Percentiles rank a stretch among this genome's conserved stretches.
phyloP scores from a whole-genome alignment of 2,797 vertebrate species.

The Bovichtus variegatus region DNA sequence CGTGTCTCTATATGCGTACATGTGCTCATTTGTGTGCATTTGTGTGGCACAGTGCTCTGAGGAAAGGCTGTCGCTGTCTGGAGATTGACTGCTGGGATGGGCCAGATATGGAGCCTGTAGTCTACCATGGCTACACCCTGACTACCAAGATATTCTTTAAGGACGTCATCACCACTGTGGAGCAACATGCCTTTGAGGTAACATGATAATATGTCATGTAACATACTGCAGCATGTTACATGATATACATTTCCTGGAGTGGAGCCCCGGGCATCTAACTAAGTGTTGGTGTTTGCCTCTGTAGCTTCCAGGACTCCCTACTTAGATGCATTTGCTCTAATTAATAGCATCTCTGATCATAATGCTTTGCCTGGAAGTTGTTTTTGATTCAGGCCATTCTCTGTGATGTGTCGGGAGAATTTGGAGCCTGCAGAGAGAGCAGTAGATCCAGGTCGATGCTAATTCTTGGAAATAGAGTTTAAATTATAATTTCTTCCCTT shows the following conservation, averaged over 20 bases:
- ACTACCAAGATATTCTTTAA: conserved; percentile 90
- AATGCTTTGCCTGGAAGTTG: conserved; percentile 28
- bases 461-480: conserved; percentile 39
- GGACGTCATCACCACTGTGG: conserved; percentile 88
- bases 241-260: conserved; percentile 7
- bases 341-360: conserved; percentile 42
- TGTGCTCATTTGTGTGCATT: conserved; percentile 4
- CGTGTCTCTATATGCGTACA: background rate
- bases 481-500: conserved; percentile 5
- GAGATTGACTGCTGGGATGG: conserved; percentile 96
- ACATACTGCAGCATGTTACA: background rate
- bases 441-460: conserved; percentile 20
- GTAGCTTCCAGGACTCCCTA: conserved; percentile 8
- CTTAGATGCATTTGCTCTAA: conserved; percentile 50
- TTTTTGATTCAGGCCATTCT: conserved; percentile 46
- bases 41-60: conserved; percentile 84
- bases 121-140: conserved; percentile 91
- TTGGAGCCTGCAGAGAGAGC: conserved; percentile 10
- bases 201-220: too few species aligned
- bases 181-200: conserved; percentile 90
- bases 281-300: conserved; percentile 14
- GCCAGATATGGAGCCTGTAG: conserved; percentile 85
- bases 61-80: conserved; percentile 92
- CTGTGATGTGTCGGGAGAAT: conserved; percentile 37
- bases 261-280: conserved; percentile 4